Conservation (phyloP, 1,140 invertebrate genomes). For the Drosophila oshimai region DNA sequence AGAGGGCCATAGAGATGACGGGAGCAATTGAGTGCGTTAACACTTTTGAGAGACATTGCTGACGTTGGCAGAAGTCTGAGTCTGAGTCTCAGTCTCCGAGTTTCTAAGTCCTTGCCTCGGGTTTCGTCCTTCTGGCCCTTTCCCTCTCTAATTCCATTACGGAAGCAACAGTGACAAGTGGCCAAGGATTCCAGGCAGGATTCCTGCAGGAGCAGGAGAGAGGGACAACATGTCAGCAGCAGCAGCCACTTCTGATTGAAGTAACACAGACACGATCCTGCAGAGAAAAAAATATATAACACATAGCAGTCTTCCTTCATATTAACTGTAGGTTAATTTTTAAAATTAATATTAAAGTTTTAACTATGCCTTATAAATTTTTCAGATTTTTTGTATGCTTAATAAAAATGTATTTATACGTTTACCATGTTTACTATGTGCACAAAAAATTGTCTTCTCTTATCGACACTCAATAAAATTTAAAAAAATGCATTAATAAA, state of each 20-base stretch:
- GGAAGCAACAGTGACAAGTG: constrained; percentile 80
- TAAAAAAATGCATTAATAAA: too few species aligned
- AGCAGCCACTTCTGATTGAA: constrained; percentile 56
- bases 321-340: too few species aligned
- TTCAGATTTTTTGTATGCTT: too few species aligned
- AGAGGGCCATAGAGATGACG: neutral
- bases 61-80: constrained; percentile 42
- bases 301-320: too few species aligned
- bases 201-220: constrained; percentile 4
- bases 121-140: neutral
- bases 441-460: too few species aligned
- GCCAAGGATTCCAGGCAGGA: constrained; percentile 37
- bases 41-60: constrained; percentile 66
- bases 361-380: too few species aligned
- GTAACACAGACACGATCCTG: constrained; percentile 3
- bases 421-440: too few species aligned
- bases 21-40: constrained; percentile 71
- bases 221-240: constrained; percentile 37
- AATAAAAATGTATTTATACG: too few species aligned
- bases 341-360: too few species aligned
- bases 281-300: neutral
- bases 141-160: constrained; percentile 71
- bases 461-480: too few species aligned
- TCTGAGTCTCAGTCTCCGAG: neutral
- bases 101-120: constrained; percentile 2